Conservation (phyloP, 2,797 vertebrate genomes). For the Lepilemur ruficaudatus region DNA sequence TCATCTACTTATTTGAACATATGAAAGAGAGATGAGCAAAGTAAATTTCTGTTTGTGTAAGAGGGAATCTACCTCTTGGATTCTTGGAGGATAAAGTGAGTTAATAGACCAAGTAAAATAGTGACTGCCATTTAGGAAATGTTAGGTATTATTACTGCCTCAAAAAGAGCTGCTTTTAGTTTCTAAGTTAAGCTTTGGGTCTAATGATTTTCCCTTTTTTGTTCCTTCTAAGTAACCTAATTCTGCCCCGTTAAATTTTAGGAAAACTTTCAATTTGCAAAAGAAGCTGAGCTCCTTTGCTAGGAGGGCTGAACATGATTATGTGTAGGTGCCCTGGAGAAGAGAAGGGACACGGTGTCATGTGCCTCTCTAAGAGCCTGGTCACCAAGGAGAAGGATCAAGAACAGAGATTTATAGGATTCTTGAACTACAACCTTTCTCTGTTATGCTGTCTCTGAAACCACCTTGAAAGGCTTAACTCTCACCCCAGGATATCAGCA, state of each 20-base stretch:
- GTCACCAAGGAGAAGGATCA: not conserved
- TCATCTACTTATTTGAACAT: not conserved
- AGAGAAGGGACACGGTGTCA: not conserved
- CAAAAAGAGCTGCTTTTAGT: slow-evolving; percentile 19
- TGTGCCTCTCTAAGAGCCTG: not conserved
- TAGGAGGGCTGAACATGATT: not conserved
- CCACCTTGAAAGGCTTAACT: not conserved
- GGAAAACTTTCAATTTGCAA: slow-evolving; percentile 47
- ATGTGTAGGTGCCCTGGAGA: not conserved
- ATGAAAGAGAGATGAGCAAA: not conserved
- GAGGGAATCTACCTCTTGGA: not conserved
- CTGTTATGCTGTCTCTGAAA: not conserved
- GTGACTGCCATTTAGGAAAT: not conserved
- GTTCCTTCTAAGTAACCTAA: slow-evolving; percentile 36
- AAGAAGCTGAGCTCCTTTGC: slow-evolving; percentile 4
- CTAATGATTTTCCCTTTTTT: not conserved
- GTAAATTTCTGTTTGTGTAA: not conserved
- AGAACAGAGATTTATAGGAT: not conserved
- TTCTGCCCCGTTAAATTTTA: slow-evolving; percentile 38
- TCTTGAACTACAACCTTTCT: not conserved
- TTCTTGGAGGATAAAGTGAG: slow-evolving; percentile 31
- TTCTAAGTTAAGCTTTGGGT: slow-evolving; percentile 49
- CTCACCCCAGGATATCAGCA: not conserved
- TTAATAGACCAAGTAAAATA: slow-evolving; percentile 21
- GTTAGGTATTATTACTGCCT: slow-evolving; percentile 19